These are phyloP conservation scores for Danio tinwini DNA, from an alignment of 2,797 vertebrate species.

Conservation along the genomic window DNA sequence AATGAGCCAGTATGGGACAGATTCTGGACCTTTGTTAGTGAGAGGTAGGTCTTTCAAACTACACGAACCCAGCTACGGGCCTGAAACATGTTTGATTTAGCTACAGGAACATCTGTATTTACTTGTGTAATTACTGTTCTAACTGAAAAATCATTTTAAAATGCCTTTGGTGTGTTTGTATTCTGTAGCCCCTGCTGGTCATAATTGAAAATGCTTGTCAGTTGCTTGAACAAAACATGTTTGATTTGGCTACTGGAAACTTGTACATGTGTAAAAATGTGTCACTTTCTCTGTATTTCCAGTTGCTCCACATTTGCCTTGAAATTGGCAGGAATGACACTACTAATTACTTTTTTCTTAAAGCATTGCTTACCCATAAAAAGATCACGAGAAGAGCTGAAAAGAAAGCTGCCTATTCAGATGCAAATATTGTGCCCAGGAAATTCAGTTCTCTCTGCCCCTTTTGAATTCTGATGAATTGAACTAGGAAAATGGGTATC, in stretches of 20 bases:
- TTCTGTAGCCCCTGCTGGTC: too few relatives aligned
- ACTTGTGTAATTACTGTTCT: too few relatives aligned
- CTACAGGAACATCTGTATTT: too few relatives aligned
- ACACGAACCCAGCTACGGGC: too few relatives aligned
- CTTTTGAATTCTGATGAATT: not conserved
- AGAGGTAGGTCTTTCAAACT: too few relatives aligned
- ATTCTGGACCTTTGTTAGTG: too few relatives aligned
- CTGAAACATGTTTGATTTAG: too few relatives aligned
- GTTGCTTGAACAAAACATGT: constrained; percentile 25
- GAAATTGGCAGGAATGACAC: not conserved
- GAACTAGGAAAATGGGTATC: not conserved
- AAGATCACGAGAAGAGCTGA: not conserved
- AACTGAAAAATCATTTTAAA: too few relatives aligned
- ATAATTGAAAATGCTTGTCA: not conserved
- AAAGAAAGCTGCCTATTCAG: constrained; percentile 42
- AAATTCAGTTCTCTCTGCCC: not conserved
- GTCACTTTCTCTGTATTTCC: not conserved
- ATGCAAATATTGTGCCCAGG: constrained; percentile 47
- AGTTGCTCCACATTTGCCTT: not conserved
- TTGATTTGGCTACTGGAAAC: constrained; percentile 39
- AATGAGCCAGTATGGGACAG: too few relatives aligned
- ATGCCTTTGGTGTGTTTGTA: too few relatives aligned
- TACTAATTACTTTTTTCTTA: not conserved
- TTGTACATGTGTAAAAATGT: not conserved
- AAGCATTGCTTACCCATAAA: not conserved